phyloP scores from a whole-genome alignment of 37 sponge, comb jelly and placozoan genomes.

The Cladorhizidae sp. region DNA sequence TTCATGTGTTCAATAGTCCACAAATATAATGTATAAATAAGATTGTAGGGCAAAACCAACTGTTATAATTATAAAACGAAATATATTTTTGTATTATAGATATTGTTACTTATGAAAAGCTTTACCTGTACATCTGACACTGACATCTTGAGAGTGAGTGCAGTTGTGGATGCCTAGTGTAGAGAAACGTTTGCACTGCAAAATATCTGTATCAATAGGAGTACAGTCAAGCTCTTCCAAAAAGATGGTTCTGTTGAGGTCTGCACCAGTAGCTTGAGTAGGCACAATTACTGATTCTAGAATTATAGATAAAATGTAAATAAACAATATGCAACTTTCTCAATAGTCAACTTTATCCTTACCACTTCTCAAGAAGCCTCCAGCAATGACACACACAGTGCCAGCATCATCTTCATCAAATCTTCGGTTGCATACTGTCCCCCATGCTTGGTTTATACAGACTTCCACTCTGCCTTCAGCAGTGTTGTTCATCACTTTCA shows the following conservation, averaged over 20 bases:
- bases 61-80: no score
- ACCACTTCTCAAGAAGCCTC: conserved; percentile 19
- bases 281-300: no score
- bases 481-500: not conserved
- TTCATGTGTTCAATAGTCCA: no score
- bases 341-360: not conserved
- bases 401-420: conserved; percentile 28
- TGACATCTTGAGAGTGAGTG: conserved; percentile 23
- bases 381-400: conserved; percentile 12
- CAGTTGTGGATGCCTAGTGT: not conserved
- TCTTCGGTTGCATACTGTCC: conserved; percentile 28
- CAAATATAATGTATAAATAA: no score
- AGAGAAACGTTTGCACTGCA: not conserved
- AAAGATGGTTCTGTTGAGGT: conserved; percentile 15
- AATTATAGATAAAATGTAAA: not conserved
- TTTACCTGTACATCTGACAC: conserved; percentile 3
- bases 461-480: conserved; percentile 46
- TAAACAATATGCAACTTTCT: not conserved
- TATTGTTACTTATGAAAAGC: no score
- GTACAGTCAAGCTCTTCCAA: conserved; percentile 17
- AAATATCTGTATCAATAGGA: not conserved
- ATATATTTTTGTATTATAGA: no score
- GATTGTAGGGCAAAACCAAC: no score
- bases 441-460: conserved; percentile 63
- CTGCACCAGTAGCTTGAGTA: no score